Evolutionary conservation across 2,888 invertebrate species (phyloP).

Genomic region (Calliphora vomitoria): DNA sequence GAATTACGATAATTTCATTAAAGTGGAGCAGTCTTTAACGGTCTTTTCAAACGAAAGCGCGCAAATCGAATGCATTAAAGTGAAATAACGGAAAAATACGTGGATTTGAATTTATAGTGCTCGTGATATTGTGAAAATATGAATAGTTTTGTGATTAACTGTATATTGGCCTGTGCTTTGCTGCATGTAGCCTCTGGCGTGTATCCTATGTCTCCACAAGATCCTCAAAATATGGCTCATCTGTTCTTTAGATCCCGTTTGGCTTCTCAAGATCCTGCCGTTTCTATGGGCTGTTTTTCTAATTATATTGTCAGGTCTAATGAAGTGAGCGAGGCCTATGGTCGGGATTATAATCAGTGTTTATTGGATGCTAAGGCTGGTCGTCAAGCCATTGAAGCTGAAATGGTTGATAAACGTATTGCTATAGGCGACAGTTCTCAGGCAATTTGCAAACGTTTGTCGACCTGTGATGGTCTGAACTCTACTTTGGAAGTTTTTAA

Average conservation of each 20-base stretch:
- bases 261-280: slow-evolving; percentile 77
- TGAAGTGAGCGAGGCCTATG: slow-evolving; percentile 77
- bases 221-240: slow-evolving; percentile 77
- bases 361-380: slow-evolving; percentile 71
- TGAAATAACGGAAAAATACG: not conserved
- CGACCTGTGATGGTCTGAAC: slow-evolving; percentile 74
- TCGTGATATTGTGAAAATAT: slow-evolving; percentile 29
- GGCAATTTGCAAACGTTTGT: slow-evolving; percentile 76
- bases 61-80: not conserved
- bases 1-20: slow-evolving; percentile 30
- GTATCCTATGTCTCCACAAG: slow-evolving; percentile 33
- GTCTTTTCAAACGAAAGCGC: slow-evolving; percentile 12
- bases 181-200: slow-evolving; percentile 8
- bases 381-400: slow-evolving; percentile 77
- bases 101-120: not conserved
- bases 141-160: slow-evolving; percentile 24
- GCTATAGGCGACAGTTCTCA: slow-evolving; percentile 75
- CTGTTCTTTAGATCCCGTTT: slow-evolving; percentile 78
- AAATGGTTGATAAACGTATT: slow-evolving; percentile 75
- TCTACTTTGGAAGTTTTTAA: slow-evolving; percentile 77
- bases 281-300: slow-evolving; percentile 78
- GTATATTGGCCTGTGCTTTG: slow-evolving; percentile 28
- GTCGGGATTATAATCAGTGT: slow-evolving; percentile 76
- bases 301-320: slow-evolving; percentile 79
- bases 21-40: slow-evolving; percentile 47